Base-by-base conservation (phyloP, 2,888 invertebrate species). In the Prenolepis imparis region DNA sequence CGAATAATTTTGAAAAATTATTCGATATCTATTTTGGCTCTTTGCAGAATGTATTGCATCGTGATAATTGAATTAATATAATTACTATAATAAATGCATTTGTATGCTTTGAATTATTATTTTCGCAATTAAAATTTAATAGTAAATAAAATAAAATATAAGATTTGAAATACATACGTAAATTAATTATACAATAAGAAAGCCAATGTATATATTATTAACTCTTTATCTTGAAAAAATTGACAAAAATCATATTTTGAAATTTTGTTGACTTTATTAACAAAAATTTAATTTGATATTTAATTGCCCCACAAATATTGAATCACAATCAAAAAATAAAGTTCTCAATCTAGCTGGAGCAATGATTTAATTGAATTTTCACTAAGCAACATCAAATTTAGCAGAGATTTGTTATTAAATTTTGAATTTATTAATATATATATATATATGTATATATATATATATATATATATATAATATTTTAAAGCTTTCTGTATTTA, bases 1-100 rank as follows among this genome's bases (percentile, higher is more conserved):
- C 15, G 21, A 5, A 64, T 39, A 68, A 32, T 18, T 68, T 52
- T 8, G 32, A 12, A n/a, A n/a, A 68, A 18, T 48, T n/a, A n/a
- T n/a, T n/a, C n/a, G n/a, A n/a, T n/a, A n/a, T n/a, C n/a, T n/a
- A n/a, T n/a, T n/a, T n/a, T 18, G 48, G 11, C 18, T 28, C 11
- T 67, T 48, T 32, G 63, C 9, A 52, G 8, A 52, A 44, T 18
- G 11, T 67, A 32, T 68, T 68, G 32, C 9, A 52, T n/a, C n/a
- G 3, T 36, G 18, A 61, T 52, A 68, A n/a, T 21, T 48, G 48
- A 28, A 68, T 68, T n/a, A 48, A 52, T 52, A 32, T 44, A 67
- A 44, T 6, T 18, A 32, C 1, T 5, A 36, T 36, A 36, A 36
- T 36, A 36, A 36, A 36, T 36, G 36, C 36, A 36, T 36, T 36